Percentiles rank a stretch among this genome's conserved stretches.
Conservation (phyloP, 2,797 vertebrate species). For the Melanogrammus aeglefinus region DNA sequence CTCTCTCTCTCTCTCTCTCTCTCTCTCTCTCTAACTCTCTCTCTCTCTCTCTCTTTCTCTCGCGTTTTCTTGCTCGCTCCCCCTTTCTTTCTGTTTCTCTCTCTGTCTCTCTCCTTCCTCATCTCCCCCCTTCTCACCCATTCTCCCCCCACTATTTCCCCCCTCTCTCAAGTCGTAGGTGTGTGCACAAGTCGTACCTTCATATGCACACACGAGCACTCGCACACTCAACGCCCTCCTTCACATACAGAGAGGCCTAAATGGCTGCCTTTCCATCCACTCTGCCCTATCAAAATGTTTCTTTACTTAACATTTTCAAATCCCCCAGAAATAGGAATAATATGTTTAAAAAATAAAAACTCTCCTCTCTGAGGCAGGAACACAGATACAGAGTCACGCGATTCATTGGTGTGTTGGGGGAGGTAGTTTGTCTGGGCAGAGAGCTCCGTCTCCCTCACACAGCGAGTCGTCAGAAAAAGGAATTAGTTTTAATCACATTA, state of each 20-base stretch:
- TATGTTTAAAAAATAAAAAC: slow-evolving; percentile 51
- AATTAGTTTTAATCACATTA: slow-evolving; percentile 52
- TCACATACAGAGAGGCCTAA: slow-evolving; percentile 11
- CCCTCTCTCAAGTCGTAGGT: no score
- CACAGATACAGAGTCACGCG: slow-evolving; percentile 15
- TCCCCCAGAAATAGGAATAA: slow-evolving; percentile 59
- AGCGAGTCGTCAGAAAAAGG: slow-evolving; percentile 32
- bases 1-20: no score
- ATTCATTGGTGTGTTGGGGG: no score
- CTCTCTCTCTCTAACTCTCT: slow-evolving; percentile 2
- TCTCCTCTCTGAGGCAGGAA: slow-evolving; percentile 15
- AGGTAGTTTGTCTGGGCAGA: slow-evolving; percentile 50
- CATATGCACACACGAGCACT: background rate
- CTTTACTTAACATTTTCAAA: slow-evolving; percentile 72
- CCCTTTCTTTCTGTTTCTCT: slow-evolving; percentile 26
- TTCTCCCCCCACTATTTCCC: no score
- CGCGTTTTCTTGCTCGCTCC: background rate
- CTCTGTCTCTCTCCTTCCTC: background rate
- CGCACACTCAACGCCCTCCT: slow-evolving; percentile 24
- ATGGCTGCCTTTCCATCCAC: slow-evolving; percentile 62
- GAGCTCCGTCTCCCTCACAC: slow-evolving; percentile 22
- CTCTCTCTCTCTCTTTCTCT: slow-evolving; percentile 17
- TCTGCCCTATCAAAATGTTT: slow-evolving; percentile 59
- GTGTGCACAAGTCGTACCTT: no score
- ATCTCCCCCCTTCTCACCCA: background rate